Base-by-base conservation (phyloP, 2,888 invertebrate genomes). In the Agrochola litura region DNA sequence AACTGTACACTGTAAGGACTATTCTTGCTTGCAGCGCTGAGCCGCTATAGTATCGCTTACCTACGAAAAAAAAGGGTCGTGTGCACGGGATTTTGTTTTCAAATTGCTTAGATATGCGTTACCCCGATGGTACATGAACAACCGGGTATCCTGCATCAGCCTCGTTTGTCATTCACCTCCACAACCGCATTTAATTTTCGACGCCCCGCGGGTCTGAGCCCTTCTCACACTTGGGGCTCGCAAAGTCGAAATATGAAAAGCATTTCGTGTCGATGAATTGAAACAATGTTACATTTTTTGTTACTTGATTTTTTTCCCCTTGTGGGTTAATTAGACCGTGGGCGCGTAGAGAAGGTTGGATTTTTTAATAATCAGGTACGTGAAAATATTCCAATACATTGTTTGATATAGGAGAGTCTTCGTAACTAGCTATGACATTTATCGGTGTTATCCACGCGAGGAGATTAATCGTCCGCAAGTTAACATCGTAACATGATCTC, bases 101-200 rank as follows among this genome's bases (percentile, higher is more conserved):
- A 30, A 30, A 30, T 30, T 30, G 30, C 30, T 30, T 30, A 30
- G 1, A 30, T 30, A 30, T 30, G 30, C 30, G 30, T 30, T 30
- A 30, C 30, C 30, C 30, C 30, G 30, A 30, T 30, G 30, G 60
- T 80, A 82, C 66, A 80, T 64, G 73, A 73, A 54, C 78, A 63
- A 67, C 79, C 73, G 84, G 81, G 70, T 67, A 88, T 87, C 85
- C 88, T 86, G 88, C 89, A 87, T 89, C 86, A 86, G 75, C 73
- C 90, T 92, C 92, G 90, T 92, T 92, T 92, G 92, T 91, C 92
- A 91, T 92, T 92, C 91, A 91, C 89, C 90, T 91, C 89, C 71
- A 84, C 83, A 88, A 88, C 89, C 89, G 89, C 90, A 90, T 93
- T 92, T 92, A 91, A 92, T 92, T 91, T 92, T 89, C 79, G 85